These are phyloP conservation scores for Phymanthus crucifer DNA, from an alignment of 92 coral and sea anemone genomes.

Conservation along the genomic window DNA sequence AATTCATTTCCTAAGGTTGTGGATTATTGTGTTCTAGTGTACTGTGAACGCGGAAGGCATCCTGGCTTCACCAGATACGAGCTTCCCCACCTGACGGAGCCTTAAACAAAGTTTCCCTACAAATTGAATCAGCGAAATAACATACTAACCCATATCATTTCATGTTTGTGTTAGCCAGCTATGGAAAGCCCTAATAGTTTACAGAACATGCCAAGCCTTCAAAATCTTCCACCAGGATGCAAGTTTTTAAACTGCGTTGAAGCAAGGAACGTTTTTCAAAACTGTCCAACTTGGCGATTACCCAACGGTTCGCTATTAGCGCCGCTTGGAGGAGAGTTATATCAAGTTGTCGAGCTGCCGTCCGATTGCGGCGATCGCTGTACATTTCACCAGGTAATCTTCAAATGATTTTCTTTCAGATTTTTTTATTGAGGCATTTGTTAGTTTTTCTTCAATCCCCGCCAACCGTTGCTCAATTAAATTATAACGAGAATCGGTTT, in stretches of 20 bases:
- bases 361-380: conserved; percentile 80
- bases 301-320: conserved; percentile 82
- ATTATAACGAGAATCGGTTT: conserved; percentile 10
- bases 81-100: not conserved
- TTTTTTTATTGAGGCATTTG: not conserved
- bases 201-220: conserved; percentile 50
- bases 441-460: conserved; percentile 18
- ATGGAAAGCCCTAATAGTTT: conserved; percentile 22
- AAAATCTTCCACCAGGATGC: conserved; percentile 85
- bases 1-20: conserved; percentile 26
- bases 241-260: conserved; percentile 78
- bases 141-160: not conserved
- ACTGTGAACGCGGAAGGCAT: not conserved
- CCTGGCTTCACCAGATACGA: conserved; percentile 2
- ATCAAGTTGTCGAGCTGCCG: conserved; percentile 86
- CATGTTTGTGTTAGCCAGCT: not conserved
- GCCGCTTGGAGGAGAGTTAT: conserved; percentile 83
- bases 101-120: conserved; percentile 9
- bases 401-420: not conserved
- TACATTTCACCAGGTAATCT: conserved; percentile 56
- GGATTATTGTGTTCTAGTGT: conserved; percentile 1
- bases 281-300: conserved; percentile 73
- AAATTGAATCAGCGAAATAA: not conserved
- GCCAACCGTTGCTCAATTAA: conserved; percentile 28
- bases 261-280: conserved; percentile 67